Evolutionary conservation across 2,797 vertebrate species (phyloP), one percentile per base, ranked within the genome.

Genomic region (Chelon auratus): DNA sequence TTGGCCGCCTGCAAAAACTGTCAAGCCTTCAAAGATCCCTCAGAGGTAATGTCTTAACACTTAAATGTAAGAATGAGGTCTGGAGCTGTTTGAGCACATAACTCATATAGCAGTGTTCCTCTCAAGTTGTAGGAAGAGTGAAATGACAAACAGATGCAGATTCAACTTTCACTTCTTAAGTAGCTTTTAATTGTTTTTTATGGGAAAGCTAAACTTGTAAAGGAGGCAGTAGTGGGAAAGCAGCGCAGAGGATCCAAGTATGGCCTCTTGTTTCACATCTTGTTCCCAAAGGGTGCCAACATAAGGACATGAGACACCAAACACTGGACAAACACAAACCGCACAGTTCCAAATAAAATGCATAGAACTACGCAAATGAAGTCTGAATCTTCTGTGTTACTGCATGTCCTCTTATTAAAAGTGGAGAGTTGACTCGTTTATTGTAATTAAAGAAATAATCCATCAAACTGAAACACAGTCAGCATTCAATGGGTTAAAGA

Each of bases 141-240:
- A 55, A 70, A 81, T 37, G 33, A 54, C 1, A 58, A 71, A 60
- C 73, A 82, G 53, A 67, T 62, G 52, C 24, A 26, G 3, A 13
- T 71, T 60, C 54, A 45, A 33, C 62, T 76, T 73, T 74, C 39
- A 58, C 51, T 80, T 66, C 37, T 62, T 7, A 69, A 43, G 18
- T 69, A 10, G 12, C 22, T 61, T 65, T 68, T n/a, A 33, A 66
- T 60, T 51, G 43, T 68, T 48, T 75, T 75, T 77, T 78, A 78
- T 80, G 77, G 76, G 77, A 78, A 81, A 62, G 33, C 39, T 64
- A 43, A 64, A 69, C 68, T 61, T 18, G 33, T 57, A 51, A 72
- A 75, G 68, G 68, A 69, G 52, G 85, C 77, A 86, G 82, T 85
- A 85, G 87, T 90, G 76, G 80, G 86, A 87, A 90, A 78, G 36